A percentile compares a stretch with the other conserved stretches of the same genome.
phyloP scores from a whole-genome alignment of 2,113 vertebrate genomes.

The Chrysochloris asiatica region DNA sequence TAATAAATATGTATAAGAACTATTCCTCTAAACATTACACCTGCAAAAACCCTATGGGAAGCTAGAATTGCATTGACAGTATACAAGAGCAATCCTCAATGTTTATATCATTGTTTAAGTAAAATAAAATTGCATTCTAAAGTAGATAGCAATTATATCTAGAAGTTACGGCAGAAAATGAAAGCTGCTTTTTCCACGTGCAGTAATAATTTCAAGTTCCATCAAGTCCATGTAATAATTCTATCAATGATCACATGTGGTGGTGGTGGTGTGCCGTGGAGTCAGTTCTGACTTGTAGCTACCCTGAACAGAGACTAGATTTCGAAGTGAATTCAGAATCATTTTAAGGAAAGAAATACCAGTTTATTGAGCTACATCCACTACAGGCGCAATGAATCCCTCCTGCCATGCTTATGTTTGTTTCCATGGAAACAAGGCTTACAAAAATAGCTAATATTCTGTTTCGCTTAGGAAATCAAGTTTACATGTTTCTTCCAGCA shows the following conservation, averaged over 20 bases:
- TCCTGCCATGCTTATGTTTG: conserved; percentile 40
- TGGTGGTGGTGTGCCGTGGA: too few species aligned
- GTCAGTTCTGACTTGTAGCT: too few species aligned
- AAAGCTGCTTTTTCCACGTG: conserved; percentile 48
- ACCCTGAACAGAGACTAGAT: conserved; percentile 57
- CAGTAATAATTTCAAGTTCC: conserved; percentile 40
- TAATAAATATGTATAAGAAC: conserved; percentile 7
- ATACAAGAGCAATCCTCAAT: background rate
- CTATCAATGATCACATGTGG: conserved; percentile 57
- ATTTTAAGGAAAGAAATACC: conserved; percentile 70
- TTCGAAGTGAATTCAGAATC: conserved; percentile 69
- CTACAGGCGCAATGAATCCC: conserved; percentile 16
- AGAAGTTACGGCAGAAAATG: conserved; percentile 62
- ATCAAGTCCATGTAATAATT: conserved; percentile 60
- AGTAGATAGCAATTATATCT: conserved; percentile 46
- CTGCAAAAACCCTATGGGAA: background rate
- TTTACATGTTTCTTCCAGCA: conserved; percentile 64
- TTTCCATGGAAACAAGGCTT: conserved; percentile 82
- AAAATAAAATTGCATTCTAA: conserved; percentile 60
- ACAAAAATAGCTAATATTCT: conserved; percentile 67
- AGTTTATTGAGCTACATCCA: conserved; percentile 61
- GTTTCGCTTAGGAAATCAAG: conserved; percentile 74
- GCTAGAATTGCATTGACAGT: background rate
- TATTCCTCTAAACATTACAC: too few species aligned
- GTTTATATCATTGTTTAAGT: conserved; percentile 44